Conservation (phyloP, 2,113 vertebrate genomes). For the Amblyornis subalaris region DNA sequence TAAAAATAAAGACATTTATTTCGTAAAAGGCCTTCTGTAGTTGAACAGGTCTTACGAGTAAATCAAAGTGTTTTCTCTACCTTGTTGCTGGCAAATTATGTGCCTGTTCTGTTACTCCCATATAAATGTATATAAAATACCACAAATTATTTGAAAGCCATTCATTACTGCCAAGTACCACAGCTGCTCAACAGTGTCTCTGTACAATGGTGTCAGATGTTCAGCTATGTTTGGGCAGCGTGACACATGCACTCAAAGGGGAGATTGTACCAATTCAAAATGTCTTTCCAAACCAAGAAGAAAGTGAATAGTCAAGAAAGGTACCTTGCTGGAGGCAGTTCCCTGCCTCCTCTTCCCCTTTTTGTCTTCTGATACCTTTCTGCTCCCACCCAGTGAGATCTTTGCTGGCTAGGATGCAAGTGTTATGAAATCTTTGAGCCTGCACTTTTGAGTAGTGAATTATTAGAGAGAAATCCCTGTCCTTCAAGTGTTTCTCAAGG, state of each 20-base stretch:
- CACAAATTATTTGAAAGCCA: neutral
- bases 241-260: neutral
- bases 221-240: neutral
- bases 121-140: neutral
- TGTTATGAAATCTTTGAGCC: neutral
- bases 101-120: neutral
- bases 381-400: neutral
- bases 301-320: neutral
- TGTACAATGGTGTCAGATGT: neutral
- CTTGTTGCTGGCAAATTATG: accelerated
- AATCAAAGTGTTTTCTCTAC: neutral
- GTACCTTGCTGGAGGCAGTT: neutral
- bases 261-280: neutral
- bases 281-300: neutral
- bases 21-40: neutral
- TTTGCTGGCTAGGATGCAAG: neutral
- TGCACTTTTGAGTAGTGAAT: neutral
- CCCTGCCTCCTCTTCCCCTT: neutral
- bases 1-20: neutral
- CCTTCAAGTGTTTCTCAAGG: neutral
- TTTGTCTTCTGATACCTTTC: neutral
- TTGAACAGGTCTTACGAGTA: neutral
- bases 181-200: neutral
- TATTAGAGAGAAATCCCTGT: neutral
- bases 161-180: neutral